Percentiles rank a stretch among this genome's conserved stretches.
Evolutionary conservation across 2,888 invertebrate genomes (phyloP).

Genomic region (Torymus texanus): DNA sequence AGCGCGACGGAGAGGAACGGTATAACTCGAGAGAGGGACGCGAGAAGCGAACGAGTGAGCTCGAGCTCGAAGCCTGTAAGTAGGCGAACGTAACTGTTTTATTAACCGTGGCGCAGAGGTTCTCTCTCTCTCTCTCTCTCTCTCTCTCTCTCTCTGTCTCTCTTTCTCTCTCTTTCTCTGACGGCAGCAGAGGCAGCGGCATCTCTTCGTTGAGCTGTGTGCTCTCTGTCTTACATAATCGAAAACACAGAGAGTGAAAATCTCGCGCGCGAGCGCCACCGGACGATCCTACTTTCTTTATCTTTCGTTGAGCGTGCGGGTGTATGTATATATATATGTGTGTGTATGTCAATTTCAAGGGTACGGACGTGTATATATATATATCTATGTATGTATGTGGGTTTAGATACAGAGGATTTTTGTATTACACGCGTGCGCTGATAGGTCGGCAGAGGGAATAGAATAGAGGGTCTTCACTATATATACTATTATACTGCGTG

Average conservation of each 20-base stretch:
- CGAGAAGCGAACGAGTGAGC: slow-evolving; percentile 26
- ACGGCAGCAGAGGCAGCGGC: no score
- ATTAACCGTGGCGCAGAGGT: slow-evolving; percentile 68
- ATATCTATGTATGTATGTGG: no score
- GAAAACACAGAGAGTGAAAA: slow-evolving; percentile 74
- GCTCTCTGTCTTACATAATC: slow-evolving; percentile 68
- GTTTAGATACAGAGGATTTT: no score
- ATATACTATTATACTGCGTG: no score
- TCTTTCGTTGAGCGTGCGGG: slow-evolving; percentile 24
- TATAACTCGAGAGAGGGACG: neutral
- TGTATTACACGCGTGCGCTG: no score
- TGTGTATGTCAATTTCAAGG: no score
- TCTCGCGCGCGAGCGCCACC: slow-evolving; percentile 58
- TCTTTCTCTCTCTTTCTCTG: slow-evolving; percentile 48
- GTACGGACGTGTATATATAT: no score
- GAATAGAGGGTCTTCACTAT: no score
- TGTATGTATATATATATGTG: no score
- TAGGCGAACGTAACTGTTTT: slow-evolving; percentile 73
- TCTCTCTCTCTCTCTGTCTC: slow-evolving; percentile 50
- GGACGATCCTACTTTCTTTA: slow-evolving; percentile 69
- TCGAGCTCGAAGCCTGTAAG: slow-evolving; percentile 62
- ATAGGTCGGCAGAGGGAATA: no score
- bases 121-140: slow-evolving; percentile 36
- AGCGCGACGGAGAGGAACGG: slow-evolving; percentile 11
- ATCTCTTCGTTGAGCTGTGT: no score